These are phyloP conservation scores for Chaetophractus vellerosus DNA, from an alignment of 2,797 vertebrate genomes.

Conservation along the genomic window DNA sequence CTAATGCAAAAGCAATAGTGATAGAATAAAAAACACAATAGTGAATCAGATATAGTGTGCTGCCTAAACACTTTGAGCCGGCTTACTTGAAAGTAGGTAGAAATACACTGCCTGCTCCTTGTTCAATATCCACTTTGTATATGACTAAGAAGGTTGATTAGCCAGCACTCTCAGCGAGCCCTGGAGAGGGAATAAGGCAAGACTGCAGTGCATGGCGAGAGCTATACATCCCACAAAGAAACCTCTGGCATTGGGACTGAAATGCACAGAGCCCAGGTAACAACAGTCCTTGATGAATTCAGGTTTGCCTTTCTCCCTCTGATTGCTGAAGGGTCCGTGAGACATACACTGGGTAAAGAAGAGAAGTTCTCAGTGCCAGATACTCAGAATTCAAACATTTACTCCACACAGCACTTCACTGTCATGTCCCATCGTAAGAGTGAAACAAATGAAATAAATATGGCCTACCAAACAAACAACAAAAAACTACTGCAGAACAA, in stretches of 20 bases:
- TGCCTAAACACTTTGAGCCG: neutral
- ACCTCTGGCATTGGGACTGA: neutral
- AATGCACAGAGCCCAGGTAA: neutral
- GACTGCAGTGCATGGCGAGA: neutral
- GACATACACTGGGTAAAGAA: neutral
- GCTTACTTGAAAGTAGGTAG: neutral
- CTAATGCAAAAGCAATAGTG: neutral
- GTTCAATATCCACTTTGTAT: neutral
- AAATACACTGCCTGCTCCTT: neutral
- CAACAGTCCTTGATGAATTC: neutral
- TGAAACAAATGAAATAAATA: constrained; percentile 18
- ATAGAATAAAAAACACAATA: neutral
- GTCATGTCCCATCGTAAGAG: neutral
- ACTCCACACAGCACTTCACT: neutral
- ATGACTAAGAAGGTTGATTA: neutral
- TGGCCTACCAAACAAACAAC: too few relatives aligned
- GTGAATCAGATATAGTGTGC: neutral
- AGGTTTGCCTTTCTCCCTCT: neutral
- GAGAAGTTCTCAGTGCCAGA: neutral
- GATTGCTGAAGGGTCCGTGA: neutral
- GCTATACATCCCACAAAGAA: neutral
- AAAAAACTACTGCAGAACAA: neutral
- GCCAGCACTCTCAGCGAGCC: neutral
- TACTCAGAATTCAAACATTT: neutral
- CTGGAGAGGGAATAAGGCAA: neutral